Evolutionary conservation across 2,113 vertebrate species (phyloP).

Genomic region (Myotis brandtii): DNA sequence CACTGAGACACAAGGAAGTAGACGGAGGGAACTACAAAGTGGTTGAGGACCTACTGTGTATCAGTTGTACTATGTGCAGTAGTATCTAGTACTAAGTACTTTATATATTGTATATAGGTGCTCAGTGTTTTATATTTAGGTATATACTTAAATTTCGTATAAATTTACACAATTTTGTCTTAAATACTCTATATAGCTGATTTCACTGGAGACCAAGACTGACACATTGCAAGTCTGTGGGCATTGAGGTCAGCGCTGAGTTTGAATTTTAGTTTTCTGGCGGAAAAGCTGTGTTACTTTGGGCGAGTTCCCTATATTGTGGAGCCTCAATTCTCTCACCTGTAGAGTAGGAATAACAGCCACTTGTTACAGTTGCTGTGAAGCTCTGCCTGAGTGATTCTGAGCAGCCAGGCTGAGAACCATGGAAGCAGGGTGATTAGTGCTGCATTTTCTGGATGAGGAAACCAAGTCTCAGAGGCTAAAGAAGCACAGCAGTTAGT

Average conservation of each 20-base stretch:
- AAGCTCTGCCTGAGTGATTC: neutral
- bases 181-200: neutral
- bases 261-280: conserved; percentile 13
- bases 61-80: neutral
- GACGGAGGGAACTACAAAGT: neutral
- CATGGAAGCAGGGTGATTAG: neutral
- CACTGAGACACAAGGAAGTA: neutral
- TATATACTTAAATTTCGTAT: neutral
- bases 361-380: neutral
- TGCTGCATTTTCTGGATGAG: neutral
- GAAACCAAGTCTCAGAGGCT: neutral
- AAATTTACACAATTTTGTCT: neutral
- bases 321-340: neutral
- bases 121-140: neutral
- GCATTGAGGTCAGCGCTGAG: neutral
- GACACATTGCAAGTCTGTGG: neutral
- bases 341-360: neutral
- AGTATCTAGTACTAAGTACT: neutral
- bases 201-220: neutral
- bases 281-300: neutral
- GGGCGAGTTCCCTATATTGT: neutral
- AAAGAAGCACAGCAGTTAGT: neutral
- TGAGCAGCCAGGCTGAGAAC: neutral
- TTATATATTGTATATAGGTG: neutral
- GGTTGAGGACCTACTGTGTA: neutral